Conservation (phyloP, 2,113 vertebrate species). For the Tautogolabrus adspersus region DNA sequence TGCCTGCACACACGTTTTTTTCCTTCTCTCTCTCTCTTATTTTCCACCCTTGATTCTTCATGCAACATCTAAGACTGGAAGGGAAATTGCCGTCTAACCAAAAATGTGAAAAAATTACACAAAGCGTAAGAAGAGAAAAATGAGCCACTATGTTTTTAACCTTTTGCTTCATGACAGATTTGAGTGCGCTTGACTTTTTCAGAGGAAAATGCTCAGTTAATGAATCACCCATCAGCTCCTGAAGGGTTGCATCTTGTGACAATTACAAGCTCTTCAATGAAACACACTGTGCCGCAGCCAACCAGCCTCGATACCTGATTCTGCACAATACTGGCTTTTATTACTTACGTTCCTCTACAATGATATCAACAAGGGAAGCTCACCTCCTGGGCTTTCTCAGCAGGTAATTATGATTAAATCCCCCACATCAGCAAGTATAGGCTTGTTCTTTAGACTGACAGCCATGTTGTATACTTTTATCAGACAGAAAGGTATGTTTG, state of each 20-base stretch:
- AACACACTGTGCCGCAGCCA: not conserved
- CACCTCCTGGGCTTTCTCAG: not conserved
- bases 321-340: not conserved
- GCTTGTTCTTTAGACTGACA: constrained; percentile 41
- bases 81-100: not conserved
- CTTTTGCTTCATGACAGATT: not conserved
- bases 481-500: constrained; percentile 23
- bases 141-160: not conserved
- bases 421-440: not conserved
- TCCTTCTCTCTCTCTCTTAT: constrained; percentile 15
- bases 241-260: not conserved
- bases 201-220: not conserved
- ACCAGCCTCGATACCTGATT: not conserved
- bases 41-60: constrained; percentile 11
- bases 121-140: not conserved
- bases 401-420: constrained; percentile 18
- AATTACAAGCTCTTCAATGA: constrained; percentile 4
- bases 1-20: constrained; percentile 40
- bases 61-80: not conserved
- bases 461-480: constrained; percentile 22
- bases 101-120: not conserved
- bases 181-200: not conserved
- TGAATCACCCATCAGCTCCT: not conserved
- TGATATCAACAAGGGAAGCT: not conserved
- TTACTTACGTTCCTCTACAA: not conserved